Conservation (phyloP, 1,140 invertebrate genomes). For the Bombus affinis region DNA sequence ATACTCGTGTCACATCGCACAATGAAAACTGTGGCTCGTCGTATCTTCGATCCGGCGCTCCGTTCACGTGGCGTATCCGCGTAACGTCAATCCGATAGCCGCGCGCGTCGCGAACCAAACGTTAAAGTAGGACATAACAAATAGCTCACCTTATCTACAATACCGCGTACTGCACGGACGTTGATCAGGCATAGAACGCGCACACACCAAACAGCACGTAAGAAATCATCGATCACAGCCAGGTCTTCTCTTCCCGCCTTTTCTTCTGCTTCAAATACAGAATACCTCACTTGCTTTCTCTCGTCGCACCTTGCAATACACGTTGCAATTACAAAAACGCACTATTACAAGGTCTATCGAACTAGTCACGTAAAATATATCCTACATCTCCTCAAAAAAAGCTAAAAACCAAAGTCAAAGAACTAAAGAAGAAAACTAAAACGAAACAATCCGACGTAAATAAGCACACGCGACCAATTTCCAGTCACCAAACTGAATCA, state of each 20-base stretch:
- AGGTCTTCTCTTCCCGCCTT: slow-evolving; percentile 38
- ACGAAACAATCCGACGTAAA: not conserved
- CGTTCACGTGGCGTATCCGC: slow-evolving; percentile 37
- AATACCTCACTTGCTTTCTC: slow-evolving; percentile 31
- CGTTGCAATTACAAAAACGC: not conserved
- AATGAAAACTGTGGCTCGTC: no score
- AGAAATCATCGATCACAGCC: slow-evolving; percentile 61
- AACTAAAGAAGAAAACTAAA: not conserved
- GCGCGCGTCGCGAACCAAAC: not conserved
- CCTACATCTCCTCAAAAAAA: no score
- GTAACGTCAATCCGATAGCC: not conserved
- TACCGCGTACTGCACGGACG: slow-evolving; percentile 31
- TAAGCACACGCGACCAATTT: slow-evolving; percentile 18
- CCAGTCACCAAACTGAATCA: slow-evolving; percentile 22
- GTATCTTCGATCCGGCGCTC: not conserved
- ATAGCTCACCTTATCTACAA: slow-evolving; percentile 53
- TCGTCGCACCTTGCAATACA: not conserved
- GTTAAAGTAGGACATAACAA: not conserved
- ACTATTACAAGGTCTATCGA: not conserved
- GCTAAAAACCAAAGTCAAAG: not conserved
- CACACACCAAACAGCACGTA: slow-evolving; percentile 66
- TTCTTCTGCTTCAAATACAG: slow-evolving; percentile 11
- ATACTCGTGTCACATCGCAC: not conserved
- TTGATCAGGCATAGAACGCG: slow-evolving; percentile 51
- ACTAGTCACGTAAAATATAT: not conserved